phyloP scores from a whole-genome alignment of 2,888 invertebrate species.

The Oxystoma pomonae region DNA sequence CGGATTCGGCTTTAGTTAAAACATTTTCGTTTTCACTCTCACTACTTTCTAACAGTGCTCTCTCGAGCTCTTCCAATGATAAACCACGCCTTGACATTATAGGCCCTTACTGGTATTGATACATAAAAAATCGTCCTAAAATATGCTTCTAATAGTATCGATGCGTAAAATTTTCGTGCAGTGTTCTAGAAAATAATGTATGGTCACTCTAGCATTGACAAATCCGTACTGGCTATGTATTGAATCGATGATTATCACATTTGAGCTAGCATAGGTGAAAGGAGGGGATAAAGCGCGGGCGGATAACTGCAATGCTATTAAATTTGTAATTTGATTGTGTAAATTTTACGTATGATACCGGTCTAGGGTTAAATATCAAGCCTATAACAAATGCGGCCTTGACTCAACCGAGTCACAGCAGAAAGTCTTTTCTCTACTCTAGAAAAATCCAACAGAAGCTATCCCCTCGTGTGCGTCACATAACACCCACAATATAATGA shows the following conservation, averaged over 20 bases:
- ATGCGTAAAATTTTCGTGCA: slow-evolving; percentile 4
- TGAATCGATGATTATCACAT: slow-evolving; percentile 1
- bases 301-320: not conserved
- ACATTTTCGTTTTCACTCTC: not conserved
- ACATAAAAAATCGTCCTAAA: not conserved
- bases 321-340: slow-evolving; percentile 2
- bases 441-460: too few species aligned
- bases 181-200: not conserved
- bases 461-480: too few species aligned
- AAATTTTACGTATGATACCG: slow-evolving; percentile 3
- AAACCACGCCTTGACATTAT: not conserved
- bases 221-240: slow-evolving; percentile 4
- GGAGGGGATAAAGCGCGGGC: not conserved
- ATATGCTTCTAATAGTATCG: not conserved
- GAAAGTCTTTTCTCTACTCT: too few species aligned
- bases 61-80: not conserved
- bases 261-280: not conserved
- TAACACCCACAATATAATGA: too few species aligned
- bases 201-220: not conserved
- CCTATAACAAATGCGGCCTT: too few species aligned
- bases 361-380: not conserved
- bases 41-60: not conserved
- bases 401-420: too few species aligned
- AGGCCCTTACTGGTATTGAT: slow-evolving; percentile 1
- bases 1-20: not conserved